phyloP scores from a whole-genome alignment of 2,113 vertebrate genomes.

The Chunga burmeisteri region DNA sequence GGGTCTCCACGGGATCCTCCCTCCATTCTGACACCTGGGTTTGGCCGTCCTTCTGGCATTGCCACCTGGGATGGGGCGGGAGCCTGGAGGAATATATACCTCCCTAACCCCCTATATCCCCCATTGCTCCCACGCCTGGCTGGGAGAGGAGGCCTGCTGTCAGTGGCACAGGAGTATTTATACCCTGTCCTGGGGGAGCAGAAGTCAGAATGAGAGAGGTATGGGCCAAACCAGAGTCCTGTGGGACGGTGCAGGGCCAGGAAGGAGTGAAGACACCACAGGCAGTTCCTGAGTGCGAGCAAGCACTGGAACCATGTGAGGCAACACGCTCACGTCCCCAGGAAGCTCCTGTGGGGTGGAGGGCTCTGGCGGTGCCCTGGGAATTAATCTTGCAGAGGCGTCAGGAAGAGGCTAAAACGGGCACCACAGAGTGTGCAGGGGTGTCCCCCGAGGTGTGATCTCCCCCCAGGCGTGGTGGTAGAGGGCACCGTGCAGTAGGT shows the following conservation, averaged over 20 bases:
- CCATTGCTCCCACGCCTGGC: not conserved
- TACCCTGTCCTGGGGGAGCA: no score
- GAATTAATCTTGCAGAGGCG: not conserved
- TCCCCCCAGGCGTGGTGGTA: fast-evolving
- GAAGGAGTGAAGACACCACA: not conserved
- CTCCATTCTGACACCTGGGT: fast-evolving
- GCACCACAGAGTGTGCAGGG: no score
- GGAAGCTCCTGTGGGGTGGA: not conserved
- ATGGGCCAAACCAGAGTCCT: not conserved
- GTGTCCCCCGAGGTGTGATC: no score
- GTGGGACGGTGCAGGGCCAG: fast-evolving
- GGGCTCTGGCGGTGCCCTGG: not conserved
- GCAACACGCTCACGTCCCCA: not conserved
- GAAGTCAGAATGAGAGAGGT: fast-evolving
- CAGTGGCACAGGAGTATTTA: not conserved
- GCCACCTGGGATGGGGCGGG: not conserved
- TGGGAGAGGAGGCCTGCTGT: fast-evolving
- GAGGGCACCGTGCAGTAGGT: not conserved
- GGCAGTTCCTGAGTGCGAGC: not conserved
- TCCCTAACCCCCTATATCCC: no score
- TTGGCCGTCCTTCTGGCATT: not conserved
- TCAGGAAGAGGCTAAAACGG: not conserved
- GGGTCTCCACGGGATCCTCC: not conserved
- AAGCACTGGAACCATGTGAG: not conserved
- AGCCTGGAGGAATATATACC: not conserved